A percentile compares a stretch with the other conserved stretches of the same genome.
Conservation (phyloP, 2,888 invertebrate species). For the Epirrhoe alternata region DNA sequence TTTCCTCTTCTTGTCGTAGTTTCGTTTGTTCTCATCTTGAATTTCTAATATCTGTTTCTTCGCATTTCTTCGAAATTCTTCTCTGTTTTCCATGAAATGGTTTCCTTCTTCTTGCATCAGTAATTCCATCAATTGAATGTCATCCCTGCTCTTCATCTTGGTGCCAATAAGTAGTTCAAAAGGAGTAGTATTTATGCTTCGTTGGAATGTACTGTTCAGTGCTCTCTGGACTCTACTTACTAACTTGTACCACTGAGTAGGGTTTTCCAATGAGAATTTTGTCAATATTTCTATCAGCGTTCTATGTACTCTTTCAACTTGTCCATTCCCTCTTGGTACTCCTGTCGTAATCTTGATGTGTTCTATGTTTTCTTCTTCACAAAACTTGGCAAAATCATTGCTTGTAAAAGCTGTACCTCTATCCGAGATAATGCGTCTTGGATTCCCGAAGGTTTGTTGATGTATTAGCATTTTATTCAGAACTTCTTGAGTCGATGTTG, state of each 20-base stretch:
- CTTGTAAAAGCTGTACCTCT: background rate
- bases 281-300: conserved; percentile 35
- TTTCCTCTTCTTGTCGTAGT: too few species aligned
- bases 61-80: too few species aligned
- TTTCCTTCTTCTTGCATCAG: too few species aligned
- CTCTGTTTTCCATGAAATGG: too few species aligned
- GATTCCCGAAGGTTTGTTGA: background rate
- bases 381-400: background rate
- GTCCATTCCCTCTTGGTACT: conserved; percentile 43
- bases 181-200: conserved; percentile 39
- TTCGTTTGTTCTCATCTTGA: too few species aligned
- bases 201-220: conserved; percentile 42
- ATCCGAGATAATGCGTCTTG: background rate
- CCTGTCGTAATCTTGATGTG: conserved; percentile 43
- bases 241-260: conserved; percentile 24
- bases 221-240: conserved; percentile 20
- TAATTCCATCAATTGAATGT: background rate
- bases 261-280: conserved; percentile 34
- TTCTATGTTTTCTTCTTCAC: background rate
- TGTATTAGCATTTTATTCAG: background rate
- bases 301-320: conserved; percentile 44
- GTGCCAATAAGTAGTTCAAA: conserved; percentile 37
- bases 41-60: too few species aligned
- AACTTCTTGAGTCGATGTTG: conserved; percentile 50
- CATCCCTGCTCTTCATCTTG: conserved; percentile 30